phyloP scores from a whole-genome alignment of 2,113 vertebrate species.

The Nycticryphes semicollaris region DNA sequence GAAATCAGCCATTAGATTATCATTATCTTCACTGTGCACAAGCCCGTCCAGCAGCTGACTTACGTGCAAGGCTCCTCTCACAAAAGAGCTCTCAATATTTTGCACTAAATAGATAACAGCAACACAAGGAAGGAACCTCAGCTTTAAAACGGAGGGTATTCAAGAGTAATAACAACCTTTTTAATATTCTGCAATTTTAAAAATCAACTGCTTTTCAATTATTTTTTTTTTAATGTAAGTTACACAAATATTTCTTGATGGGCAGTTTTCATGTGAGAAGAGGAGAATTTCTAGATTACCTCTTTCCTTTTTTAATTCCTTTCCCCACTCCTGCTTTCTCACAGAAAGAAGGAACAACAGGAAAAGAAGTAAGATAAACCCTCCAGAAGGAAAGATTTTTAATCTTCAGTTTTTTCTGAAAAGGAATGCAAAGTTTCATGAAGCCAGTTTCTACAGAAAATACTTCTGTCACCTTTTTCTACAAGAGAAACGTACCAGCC shows the following conservation, averaged over 20 bases:
- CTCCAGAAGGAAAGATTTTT: neutral
- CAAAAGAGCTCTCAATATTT: neutral
- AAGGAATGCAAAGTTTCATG: neutral
- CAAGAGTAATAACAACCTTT: accelerated
- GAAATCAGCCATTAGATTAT: neutral
- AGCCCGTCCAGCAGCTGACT: neutral
- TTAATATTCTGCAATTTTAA: neutral
- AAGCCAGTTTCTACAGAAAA: neutral
- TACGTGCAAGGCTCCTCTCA: neutral
- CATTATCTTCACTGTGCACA: neutral
- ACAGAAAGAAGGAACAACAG: neutral
- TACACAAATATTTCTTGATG: neutral
- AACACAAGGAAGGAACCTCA: neutral
- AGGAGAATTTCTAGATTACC: neutral
- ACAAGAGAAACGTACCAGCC: neutral
- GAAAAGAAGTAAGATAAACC: neutral
- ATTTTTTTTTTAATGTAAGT: neutral
- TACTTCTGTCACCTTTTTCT: neutral
- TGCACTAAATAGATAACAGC: neutral
- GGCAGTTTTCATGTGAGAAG: neutral
- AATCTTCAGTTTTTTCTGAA: neutral
- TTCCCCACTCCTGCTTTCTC: neutral
- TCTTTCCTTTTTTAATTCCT: neutral
- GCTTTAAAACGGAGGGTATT: neutral
- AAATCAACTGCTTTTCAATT: neutral